Percentiles rank a stretch among this genome's conserved stretches.
These are phyloP conservation scores for Mechanitis messenoides DNA, from an alignment of 2,888 invertebrate species.

Conservation along the genomic window DNA sequence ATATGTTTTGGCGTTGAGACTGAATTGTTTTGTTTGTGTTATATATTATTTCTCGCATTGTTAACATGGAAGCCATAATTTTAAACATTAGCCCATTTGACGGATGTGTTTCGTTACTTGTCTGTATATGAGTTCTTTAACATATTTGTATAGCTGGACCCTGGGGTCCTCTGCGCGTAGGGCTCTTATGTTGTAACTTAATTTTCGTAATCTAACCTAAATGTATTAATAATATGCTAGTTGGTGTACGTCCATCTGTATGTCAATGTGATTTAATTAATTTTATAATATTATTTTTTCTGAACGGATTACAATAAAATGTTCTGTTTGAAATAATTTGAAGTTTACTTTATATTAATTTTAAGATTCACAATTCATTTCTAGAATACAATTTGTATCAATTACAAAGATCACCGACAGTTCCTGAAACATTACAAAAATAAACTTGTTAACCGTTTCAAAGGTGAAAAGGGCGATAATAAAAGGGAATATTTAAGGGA, in stretches of 20 bases:
- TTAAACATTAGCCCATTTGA: slow-evolving; percentile 26
- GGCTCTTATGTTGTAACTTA: slow-evolving; percentile 54
- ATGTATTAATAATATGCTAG: slow-evolving; percentile 66
- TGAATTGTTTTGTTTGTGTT: slow-evolving; percentile 76
- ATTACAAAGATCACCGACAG: slow-evolving; percentile 3
- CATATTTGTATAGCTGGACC: slow-evolving; percentile 64
- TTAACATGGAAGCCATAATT: slow-evolving; percentile 50
- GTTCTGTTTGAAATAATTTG: slow-evolving; percentile 73
- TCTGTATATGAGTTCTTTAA: slow-evolving; percentile 72
- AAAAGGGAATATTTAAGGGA: slow-evolving; percentile 29
- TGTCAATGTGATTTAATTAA: slow-evolving; percentile 74
- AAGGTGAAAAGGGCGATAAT: slow-evolving; percentile 21
- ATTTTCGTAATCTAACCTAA: slow-evolving; percentile 63
- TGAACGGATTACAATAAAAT: slow-evolving; percentile 77
- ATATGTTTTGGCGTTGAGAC: slow-evolving; percentile 72
- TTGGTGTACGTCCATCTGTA: slow-evolving; percentile 76
- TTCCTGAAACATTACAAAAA: slow-evolving; percentile 28
- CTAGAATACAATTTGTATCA: slow-evolving; percentile 2
- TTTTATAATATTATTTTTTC: slow-evolving; percentile 69
- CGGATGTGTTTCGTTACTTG: slow-evolving; percentile 35
- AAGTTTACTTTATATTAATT: slow-evolving; percentile 47
- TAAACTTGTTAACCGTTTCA: slow-evolving; percentile 37
- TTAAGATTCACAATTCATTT: slow-evolving; percentile 9
- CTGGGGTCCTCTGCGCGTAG: slow-evolving; percentile 63
- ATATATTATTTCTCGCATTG: slow-evolving; percentile 69